Percentiles rank a stretch among this genome's conserved stretches.
These are phyloP conservation scores for Tokudaia muenninki DNA, from an alignment of 2,797 vertebrate genomes.

Conservation along the genomic window DNA sequence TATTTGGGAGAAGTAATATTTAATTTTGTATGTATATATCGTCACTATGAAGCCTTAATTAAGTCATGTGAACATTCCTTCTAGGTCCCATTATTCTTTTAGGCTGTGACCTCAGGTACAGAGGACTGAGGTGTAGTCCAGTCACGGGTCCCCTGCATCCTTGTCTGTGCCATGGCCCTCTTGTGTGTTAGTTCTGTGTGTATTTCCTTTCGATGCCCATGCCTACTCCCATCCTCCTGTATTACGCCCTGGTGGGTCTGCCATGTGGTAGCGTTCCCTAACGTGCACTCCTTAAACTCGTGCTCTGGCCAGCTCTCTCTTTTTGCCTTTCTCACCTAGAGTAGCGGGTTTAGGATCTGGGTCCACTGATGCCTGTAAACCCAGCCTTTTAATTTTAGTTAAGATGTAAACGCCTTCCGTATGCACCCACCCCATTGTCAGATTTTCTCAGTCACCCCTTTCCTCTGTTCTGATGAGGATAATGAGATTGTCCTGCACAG, in stretches of 20 bases:
- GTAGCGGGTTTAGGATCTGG: not conserved
- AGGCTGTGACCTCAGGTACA: not conserved
- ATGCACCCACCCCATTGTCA: not conserved
- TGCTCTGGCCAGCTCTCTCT: not conserved
- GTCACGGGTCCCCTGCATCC: not conserved
- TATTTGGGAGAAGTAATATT: constrained; percentile 28
- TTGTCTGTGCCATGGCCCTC: not conserved
- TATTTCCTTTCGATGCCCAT: not conserved
- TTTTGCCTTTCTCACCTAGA: not conserved
- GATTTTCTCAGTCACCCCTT: not conserved
- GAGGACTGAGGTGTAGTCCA: not conserved
- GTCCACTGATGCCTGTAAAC: not conserved
- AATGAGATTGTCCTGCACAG: not conserved
- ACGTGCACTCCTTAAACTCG: not conserved
- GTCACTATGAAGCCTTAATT: not conserved
- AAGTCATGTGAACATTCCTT: not conserved
- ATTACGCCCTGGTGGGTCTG: not conserved
- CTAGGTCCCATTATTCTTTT: not conserved
- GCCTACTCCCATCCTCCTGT: not conserved
- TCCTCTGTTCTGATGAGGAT: constrained; percentile 11
- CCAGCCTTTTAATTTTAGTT: not conserved
- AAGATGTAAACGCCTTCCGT: not conserved
- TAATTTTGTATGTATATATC: constrained; percentile 36
- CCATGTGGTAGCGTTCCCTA: not conserved
- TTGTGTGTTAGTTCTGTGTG: not conserved